Evolutionary conservation across 2,113 vertebrate species (phyloP).

Genomic region (Hystrix brachyura): DNA sequence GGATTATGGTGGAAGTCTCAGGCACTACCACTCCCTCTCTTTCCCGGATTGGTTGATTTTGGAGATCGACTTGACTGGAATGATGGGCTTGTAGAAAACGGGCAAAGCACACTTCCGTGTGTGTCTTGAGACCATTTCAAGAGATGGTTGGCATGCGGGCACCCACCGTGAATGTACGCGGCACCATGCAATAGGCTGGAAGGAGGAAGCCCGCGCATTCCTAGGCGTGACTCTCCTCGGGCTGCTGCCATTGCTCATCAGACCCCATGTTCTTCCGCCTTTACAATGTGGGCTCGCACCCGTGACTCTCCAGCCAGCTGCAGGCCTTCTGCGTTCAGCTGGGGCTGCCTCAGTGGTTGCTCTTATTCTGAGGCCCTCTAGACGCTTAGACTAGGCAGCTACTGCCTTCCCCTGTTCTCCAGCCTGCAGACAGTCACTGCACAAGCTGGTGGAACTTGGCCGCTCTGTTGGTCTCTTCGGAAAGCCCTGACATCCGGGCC

Average conservation of each 20-base stretch:
- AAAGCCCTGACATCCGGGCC: neutral
- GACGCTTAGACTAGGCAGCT: neutral
- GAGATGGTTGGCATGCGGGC: neutral
- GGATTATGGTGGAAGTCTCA: neutral
- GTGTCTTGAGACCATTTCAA: neutral
- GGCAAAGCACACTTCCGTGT: neutral
- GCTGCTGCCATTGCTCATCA: neutral
- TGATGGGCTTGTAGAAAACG: neutral
- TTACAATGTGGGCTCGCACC: neutral
- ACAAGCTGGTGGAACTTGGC: neutral
- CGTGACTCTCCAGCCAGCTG: neutral
- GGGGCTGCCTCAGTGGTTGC: accelerated
- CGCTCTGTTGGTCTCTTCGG: neutral
- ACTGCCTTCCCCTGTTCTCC: neutral
- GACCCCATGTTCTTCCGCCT: neutral
- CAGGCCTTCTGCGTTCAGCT: neutral
- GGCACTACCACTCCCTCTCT: neutral
- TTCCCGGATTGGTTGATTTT: neutral
- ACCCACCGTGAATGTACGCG: no score
- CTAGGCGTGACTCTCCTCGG: neutral
- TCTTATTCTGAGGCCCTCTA: neutral
- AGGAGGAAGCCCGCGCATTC: no score
- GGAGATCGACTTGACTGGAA: neutral
- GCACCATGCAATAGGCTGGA: neutral
- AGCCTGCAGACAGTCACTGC: no score